These are phyloP conservation scores for Ciconia boyciana DNA, from an alignment of 2,113 vertebrate genomes.

Conservation along the genomic window DNA sequence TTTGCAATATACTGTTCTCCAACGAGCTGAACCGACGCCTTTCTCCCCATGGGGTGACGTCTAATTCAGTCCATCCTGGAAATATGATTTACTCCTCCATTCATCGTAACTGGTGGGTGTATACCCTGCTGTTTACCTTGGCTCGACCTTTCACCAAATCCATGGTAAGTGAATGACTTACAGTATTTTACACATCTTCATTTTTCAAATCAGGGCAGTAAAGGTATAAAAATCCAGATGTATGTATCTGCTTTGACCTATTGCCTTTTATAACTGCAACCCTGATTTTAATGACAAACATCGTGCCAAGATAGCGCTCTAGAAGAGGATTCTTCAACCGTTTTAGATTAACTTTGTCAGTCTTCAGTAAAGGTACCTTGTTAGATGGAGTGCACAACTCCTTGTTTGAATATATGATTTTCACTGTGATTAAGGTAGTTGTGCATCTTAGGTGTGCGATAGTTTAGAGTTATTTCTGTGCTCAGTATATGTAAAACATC, in stretches of 20 bases:
- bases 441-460: background rate
- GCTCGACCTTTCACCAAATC: conserved; percentile 96
- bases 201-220: background rate
- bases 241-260: background rate
- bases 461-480: background rate
- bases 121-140: conserved; percentile 90
- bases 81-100: conserved; percentile 94
- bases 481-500: background rate
- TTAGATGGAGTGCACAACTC: background rate
- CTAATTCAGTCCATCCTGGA: conserved; percentile 91
- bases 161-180: conserved; percentile 82
- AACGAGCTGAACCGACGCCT: conserved; percentile 90
- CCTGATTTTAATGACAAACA: background rate
- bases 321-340: background rate
- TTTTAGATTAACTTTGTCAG: background rate
- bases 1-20: conserved; percentile 94
- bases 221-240: background rate
- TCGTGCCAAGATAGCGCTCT: background rate
- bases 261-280: background rate
- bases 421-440: background rate
- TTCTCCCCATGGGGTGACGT: conserved; percentile 84
- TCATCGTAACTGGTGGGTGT: conserved; percentile 92
- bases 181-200: background rate
- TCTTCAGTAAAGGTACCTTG: background rate
- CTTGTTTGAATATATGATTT: background rate